Percentiles rank a stretch among this genome's conserved stretches.
phyloP scores from a whole-genome alignment of 2,113 vertebrate genomes.

The Paradoxurus hermaphroditus region DNA sequence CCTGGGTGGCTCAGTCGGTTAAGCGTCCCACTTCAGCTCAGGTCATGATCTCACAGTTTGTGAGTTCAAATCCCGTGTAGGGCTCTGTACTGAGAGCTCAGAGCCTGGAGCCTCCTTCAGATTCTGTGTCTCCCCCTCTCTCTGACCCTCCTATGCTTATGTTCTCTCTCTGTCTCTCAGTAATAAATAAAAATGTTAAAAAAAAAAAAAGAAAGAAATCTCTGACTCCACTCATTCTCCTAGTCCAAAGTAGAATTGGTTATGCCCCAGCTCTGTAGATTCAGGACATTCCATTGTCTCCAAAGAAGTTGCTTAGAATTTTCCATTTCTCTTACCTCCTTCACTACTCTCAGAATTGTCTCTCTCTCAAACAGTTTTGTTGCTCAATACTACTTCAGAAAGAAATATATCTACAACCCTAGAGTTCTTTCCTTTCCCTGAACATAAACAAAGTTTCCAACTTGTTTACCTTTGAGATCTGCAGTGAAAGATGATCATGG shows the following conservation, averaged over 20 bases:
- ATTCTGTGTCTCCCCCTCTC: too few species aligned
- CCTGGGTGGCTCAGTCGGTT: too few species aligned
- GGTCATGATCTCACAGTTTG: too few species aligned
- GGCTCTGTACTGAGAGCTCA: too few species aligned
- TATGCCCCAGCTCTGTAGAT: neutral
- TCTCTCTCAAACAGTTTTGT: neutral
- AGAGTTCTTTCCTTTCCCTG: neutral
- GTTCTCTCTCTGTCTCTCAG: too few species aligned
- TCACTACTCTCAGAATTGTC: neutral
- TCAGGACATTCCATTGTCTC: neutral
- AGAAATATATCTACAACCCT: neutral
- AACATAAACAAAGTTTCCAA: neutral
- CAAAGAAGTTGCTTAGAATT: neutral
- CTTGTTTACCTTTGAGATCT: neutral
- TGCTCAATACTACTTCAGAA: neutral
- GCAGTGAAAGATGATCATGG: neutral
- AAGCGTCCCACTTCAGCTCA: too few species aligned
- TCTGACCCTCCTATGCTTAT: too few species aligned
- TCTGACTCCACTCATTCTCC: neutral
- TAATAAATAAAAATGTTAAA: too few species aligned
- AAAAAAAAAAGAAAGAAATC: too few species aligned
- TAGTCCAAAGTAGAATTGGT: neutral
- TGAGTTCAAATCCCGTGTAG: too few species aligned
- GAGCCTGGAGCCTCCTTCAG: too few species aligned
- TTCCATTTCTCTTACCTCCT: neutral